Percentiles rank a stretch among this genome's conserved stretches.
Evolutionary conservation across 2,888 invertebrate genomes (phyloP).

Genomic region (Phaedon cochleariae): DNA sequence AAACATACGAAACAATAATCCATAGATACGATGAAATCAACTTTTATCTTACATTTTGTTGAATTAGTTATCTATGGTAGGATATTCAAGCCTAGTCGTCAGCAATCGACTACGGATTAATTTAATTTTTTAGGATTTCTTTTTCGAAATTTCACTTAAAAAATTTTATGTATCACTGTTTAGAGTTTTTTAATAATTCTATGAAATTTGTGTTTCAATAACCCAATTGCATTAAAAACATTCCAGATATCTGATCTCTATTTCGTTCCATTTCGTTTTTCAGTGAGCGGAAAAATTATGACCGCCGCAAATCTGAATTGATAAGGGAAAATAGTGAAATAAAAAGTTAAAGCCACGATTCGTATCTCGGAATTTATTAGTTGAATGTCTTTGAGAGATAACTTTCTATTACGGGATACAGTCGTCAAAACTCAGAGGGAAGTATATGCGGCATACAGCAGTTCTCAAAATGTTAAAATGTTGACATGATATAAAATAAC

Average conservation of each 20-base stretch:
- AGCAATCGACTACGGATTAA: too few relatives aligned
- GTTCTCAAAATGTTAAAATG: conserved; percentile 43
- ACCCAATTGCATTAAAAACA: too few relatives aligned
- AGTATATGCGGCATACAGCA: conserved; percentile 35
- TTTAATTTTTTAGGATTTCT: too few relatives aligned
- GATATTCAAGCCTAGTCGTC: too few relatives aligned
- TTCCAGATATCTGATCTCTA: not conserved
- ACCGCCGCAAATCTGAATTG: conserved; percentile 43
- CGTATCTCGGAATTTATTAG: conserved; percentile 60
- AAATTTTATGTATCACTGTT: too few relatives aligned
- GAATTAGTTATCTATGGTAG: too few relatives aligned
- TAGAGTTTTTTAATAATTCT: too few relatives aligned
- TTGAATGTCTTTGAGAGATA: conserved; percentile 58
- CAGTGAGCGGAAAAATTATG: conserved; percentile 34
- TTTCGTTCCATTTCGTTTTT: not conserved
- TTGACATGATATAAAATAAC: not conserved
- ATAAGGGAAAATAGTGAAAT: conserved; percentile 50
- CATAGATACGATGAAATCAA: too few relatives aligned
- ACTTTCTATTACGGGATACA: conserved; percentile 56
- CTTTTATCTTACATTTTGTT: too few relatives aligned
- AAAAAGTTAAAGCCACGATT: conserved; percentile 52
- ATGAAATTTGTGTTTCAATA: too few relatives aligned
- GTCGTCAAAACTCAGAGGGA: conserved; percentile 54
- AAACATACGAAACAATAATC: too few relatives aligned
- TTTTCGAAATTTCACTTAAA: too few relatives aligned